Conservation (phyloP, 2,113 vertebrate species). For the Coregonus clupeaformis region DNA sequence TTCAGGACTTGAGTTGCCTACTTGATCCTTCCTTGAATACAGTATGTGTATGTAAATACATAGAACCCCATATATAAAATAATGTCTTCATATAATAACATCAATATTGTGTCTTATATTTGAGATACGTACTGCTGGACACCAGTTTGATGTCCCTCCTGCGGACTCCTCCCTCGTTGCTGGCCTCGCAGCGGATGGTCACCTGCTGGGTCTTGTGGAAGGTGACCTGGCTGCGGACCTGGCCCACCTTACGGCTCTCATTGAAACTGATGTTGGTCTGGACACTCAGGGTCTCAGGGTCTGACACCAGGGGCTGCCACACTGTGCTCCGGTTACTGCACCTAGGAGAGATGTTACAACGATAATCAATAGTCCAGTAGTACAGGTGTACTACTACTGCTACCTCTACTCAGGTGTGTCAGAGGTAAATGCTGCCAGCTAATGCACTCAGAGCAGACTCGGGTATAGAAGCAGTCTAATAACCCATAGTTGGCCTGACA, state of each 20-base stretch:
- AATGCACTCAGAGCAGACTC: too few species aligned
- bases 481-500: too few species aligned
- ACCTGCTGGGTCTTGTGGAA: constrained; percentile 81
- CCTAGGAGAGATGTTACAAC: constrained; percentile 40
- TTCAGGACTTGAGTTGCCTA: too few species aligned
- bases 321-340: constrained; percentile 65
- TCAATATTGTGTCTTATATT: not conserved
- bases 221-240: constrained; percentile 83
- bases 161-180: constrained; percentile 73
- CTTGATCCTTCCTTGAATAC: too few species aligned
- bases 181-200: constrained; percentile 81
- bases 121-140: constrained; percentile 77
- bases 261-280: constrained; percentile 79
- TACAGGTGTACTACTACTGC: not conserved
- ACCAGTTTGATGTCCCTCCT: constrained; percentile 86
- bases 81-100: too few species aligned
- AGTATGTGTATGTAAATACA: too few species aligned
- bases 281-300: constrained; percentile 65
- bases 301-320: constrained; percentile 64
- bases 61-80: too few species aligned
- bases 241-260: constrained; percentile 72
- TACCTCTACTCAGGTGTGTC: not conserved
- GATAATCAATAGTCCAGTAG: not conserved
- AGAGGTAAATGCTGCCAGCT: not conserved
- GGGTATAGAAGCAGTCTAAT: too few species aligned